phyloP scores from a whole-genome alignment of 2,113 vertebrate genomes.

The Albula goreensis region DNA sequence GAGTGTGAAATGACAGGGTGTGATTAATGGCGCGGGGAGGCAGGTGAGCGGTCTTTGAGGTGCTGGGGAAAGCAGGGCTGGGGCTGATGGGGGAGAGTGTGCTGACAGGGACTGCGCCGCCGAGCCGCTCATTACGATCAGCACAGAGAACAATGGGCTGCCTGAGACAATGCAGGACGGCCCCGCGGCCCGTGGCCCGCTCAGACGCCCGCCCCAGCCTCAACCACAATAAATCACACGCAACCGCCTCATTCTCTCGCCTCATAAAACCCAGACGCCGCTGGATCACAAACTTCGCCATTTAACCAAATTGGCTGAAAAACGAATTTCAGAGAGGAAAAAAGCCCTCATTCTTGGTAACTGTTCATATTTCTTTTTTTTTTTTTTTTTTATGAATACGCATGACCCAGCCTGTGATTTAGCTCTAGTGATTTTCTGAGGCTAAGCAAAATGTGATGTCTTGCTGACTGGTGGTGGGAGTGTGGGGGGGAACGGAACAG shows the following conservation, averaged over 20 bases:
- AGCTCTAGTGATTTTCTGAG: not conserved
- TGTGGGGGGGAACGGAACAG: not conserved
- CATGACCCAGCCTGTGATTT: not conserved
- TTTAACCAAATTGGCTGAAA: not conserved
- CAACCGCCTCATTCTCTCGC: not conserved
- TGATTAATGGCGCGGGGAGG: conserved; percentile 50
- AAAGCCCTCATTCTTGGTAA: not conserved
- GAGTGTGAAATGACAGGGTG: conserved; percentile 24
- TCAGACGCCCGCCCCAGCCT: not conserved
- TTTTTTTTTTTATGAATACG: not conserved
- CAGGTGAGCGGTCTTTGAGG: conserved; percentile 40
- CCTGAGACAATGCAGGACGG: not conserved
- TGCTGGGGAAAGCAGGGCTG: conserved; percentile 13
- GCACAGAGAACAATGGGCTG: conserved; percentile 9
- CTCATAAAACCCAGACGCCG: not conserved
- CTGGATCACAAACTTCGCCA: not conserved
- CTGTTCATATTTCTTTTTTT: not conserved
- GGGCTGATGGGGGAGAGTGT: not conserved
- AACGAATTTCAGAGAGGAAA: not conserved
- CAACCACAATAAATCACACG: conserved; percentile 11
- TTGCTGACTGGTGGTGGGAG: not conserved
- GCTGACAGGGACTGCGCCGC: not conserved
- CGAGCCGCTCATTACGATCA: not conserved
- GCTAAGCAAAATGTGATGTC: not conserved
- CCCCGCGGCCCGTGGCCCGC: not conserved